These are phyloP conservation scores for Trachelus troglodyta DNA, from an alignment of 2,888 invertebrate species.

Conservation along the genomic window DNA sequence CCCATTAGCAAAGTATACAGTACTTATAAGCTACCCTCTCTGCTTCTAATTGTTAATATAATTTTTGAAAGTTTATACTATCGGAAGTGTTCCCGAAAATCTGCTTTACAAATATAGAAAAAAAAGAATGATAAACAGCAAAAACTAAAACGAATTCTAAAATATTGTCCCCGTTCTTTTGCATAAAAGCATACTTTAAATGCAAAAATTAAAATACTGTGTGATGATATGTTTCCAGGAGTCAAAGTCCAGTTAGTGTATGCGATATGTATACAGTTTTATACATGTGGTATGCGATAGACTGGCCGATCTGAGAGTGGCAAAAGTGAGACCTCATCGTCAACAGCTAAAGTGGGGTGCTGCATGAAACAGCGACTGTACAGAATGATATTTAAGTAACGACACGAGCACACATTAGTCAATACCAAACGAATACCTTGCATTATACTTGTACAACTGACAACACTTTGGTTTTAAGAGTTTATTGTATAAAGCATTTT, in stretches of 20 bases:
- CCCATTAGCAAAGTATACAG: background rate
- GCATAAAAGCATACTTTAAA: slow-evolving; percentile 1
- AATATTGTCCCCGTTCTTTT: slow-evolving; percentile 14
- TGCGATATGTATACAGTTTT: slow-evolving; percentile 48
- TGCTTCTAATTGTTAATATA: background rate
- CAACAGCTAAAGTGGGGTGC: slow-evolving; percentile 44
- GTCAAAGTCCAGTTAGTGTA: slow-evolving; percentile 55
- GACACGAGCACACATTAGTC: slow-evolving; percentile 38
- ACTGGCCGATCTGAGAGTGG: slow-evolving; percentile 48
- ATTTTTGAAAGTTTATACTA: background rate
- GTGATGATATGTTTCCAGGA: slow-evolving; percentile 57
- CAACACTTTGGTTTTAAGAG: slow-evolving; percentile 30
- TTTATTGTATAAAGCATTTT: slow-evolving; percentile 53
- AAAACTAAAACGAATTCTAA: slow-evolving; percentile 21
- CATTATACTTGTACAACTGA: slow-evolving; percentile 22
- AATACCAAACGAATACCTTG: slow-evolving; percentile 22
- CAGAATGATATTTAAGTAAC: slow-evolving; percentile 47
- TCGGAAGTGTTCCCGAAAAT: background rate
- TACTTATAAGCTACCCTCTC: background rate
- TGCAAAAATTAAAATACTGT: slow-evolving; percentile 29
- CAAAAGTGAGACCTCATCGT: slow-evolving; percentile 47
- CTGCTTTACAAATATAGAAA: background rate
- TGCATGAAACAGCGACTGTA: slow-evolving; percentile 48
- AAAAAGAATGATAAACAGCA: slow-evolving; percentile 22
- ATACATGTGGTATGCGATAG: slow-evolving; percentile 50